Evolutionary conservation across 1,140 invertebrate genomes (phyloP), one percentile per base, ranked within the genome.

Genomic region (Drosophila rhopaloa): DNA sequence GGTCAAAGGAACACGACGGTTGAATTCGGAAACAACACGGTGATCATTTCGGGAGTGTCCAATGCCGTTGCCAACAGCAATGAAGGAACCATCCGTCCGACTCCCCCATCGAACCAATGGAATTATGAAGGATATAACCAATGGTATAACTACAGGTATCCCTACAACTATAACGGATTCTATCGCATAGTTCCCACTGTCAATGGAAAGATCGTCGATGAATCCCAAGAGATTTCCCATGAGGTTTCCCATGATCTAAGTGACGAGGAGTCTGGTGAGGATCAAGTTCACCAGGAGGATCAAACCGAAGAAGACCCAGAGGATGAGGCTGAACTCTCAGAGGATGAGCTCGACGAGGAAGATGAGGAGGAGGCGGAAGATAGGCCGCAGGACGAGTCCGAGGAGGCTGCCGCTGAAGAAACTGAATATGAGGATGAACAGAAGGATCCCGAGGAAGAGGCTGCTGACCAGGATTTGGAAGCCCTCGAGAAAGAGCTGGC

Each of bases 21-120:
- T 32, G 13, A 24, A 1, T 61, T 77, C 5, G 74, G 74, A 2
- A 77, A 77, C 43, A 56, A 61, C n/a, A 77, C 74, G 4, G 9
- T 77, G 0, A 77, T 77, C 38, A 24, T 77, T 9, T 40, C 74
- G 11, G 74, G 74, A n/a, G 37, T 77, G 0, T 16, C 74, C 38
- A 51, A 55, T 51, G 55, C 74, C 4, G 8, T 13, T 14, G 62
- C 74, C 10, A 55, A 41, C 10, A 4, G 11, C 14, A 61, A 77
- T n/a, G 47, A 66, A 7, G 65, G 14, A 32, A 38, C 14, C 38
- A 66, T 46, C 14, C 13, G 7, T 0, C 48, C 62, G 7, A 1
- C 1, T 5, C 73, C 48, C 10, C 35, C 19, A 13, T 0, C 8
- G 0, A 13, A 38, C 8, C 71, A 53, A 9, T 13, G 43, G n/a